These are phyloP conservation scores for Cercopithecus mona DNA, from an alignment of 2,113 vertebrate species.

Conservation along the genomic window DNA sequence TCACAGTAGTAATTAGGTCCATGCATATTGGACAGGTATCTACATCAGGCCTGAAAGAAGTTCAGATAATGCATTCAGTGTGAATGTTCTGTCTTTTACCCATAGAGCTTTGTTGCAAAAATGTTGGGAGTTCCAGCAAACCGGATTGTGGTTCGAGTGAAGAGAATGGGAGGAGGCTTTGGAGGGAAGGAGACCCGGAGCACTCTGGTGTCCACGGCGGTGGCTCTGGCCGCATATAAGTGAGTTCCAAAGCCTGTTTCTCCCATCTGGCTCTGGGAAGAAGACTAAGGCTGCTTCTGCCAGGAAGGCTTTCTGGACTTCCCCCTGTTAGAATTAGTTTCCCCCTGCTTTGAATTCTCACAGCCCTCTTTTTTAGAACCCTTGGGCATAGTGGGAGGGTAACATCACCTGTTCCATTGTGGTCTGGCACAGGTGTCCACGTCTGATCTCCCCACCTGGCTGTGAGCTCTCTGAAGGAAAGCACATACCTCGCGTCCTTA, in stretches of 20 bases:
- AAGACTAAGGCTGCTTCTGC: neutral
- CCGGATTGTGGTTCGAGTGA: slow-evolving; percentile 91
- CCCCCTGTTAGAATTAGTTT: neutral
- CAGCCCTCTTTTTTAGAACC: neutral
- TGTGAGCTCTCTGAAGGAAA: neutral
- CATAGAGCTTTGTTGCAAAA: slow-evolving; percentile 85
- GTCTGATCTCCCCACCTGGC: neutral
- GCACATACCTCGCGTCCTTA: fast-evolving
- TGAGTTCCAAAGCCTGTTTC: slow-evolving; percentile 78
- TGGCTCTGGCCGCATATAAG: slow-evolving; percentile 94
- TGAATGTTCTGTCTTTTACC: neutral
- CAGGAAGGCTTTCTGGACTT: neutral
- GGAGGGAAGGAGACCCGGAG: slow-evolving; percentile 96
- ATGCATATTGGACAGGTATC: fast-evolving
- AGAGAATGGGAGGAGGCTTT: slow-evolving; percentile 97
- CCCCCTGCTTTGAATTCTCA: neutral
- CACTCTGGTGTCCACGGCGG: slow-evolving; percentile 88
- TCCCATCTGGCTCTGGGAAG: neutral
- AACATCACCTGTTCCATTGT: neutral
- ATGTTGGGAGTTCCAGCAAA: slow-evolving; percentile 92
- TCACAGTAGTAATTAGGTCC: neutral
- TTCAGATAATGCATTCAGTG: neutral
- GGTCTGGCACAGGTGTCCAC: fast-evolving
- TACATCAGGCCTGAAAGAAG: neutral
- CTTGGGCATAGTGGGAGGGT: neutral